Evolutionary conservation across 2,113 vertebrate genomes (phyloP), one percentile per base, ranked within the genome.

Genomic region (Chionodraco myersi): DNA sequence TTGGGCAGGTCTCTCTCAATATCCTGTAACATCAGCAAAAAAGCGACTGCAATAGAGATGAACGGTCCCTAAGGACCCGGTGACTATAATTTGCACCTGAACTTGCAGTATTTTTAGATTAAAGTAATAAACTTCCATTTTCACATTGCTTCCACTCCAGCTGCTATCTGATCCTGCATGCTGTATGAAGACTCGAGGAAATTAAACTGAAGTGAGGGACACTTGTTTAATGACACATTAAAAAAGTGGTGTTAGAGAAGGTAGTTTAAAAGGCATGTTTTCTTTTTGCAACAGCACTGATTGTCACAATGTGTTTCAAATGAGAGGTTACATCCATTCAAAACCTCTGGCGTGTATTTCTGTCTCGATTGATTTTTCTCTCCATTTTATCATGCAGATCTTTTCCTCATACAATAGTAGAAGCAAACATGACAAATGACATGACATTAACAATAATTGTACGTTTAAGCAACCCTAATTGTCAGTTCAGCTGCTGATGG

Each of bases 21-120:
- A 78, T 72, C 67, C 84, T 81, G 80, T 86, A 78, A 70, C 15
- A 7, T 86, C 84, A 80, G 45, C 49, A 61, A 64, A 53, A 72
- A 62, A 51, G 79, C 65, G 73, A 74, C 56, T 76, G 54, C 45
- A 21, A 56, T 53, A 30, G 63, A 82, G 62, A 84, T 79, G 51
- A 87, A 70, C 45, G 53, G 14, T 86, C 84, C 65, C 68, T 45
- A 9, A 47, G 56, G 80, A 75, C 44, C 51, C 34, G 52, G 58
- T 71, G 74, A 66, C 51, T 88, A 77, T 41, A 41, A 89, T 82
- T 80, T 88, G 72, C 72, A 79, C 66, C 67, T 82, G 11, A 14
- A 36, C 70, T 83, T 44, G 23, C 62, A 61, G 65, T 93, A 94
- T 94, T 94, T 95, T 94, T 90, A 93, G 91, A 92, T 75, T 5